Conservation (phyloP, 2,888 invertebrate genomes). For the Elegia similella region DNA sequence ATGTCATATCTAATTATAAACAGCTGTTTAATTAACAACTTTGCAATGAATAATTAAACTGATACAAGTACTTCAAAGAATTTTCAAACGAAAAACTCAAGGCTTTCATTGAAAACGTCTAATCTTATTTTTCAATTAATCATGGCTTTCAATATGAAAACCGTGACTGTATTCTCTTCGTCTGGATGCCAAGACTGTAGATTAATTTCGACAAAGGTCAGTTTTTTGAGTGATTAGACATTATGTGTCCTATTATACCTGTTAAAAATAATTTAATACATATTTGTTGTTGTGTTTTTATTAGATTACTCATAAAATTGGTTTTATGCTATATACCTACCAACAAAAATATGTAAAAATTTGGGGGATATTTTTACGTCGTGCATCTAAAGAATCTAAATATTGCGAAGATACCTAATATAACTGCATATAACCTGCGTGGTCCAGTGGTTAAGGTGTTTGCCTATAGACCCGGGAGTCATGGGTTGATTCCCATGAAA, state of each 20-base stretch:
- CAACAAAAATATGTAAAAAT: too few relatives aligned
- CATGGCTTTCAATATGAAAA: slow-evolving; percentile 1
- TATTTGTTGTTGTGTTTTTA: too few relatives aligned
- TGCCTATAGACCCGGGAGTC: too few relatives aligned
- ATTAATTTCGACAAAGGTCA: not conserved
- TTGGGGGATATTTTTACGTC: too few relatives aligned
- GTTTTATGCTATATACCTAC: too few relatives aligned
- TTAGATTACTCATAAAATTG: too few relatives aligned
- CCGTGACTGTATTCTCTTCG: slow-evolving; percentile 3
- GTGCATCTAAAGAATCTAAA: too few relatives aligned
- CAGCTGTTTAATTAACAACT: not conserved
- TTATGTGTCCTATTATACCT: not conserved
- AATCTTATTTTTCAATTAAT: slow-evolving; percentile 14
- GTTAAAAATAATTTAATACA: not conserved
- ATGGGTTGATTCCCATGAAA: too few relatives aligned
- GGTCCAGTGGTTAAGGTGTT: too few relatives aligned
- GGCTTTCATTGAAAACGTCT: slow-evolving; percentile 12
- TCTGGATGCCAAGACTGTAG: not conserved
- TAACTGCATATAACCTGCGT: too few relatives aligned
- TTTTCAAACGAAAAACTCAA: slow-evolving; percentile 1
- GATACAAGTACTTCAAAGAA: not conserved
- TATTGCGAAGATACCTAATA: too few relatives aligned
- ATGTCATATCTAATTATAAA: not conserved
- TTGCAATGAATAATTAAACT: not conserved
- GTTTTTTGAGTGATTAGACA: not conserved